These are phyloP conservation scores for Micromesistius poutassou DNA, from an alignment of 2,797 vertebrate genomes.

Conservation along the genomic window DNA sequence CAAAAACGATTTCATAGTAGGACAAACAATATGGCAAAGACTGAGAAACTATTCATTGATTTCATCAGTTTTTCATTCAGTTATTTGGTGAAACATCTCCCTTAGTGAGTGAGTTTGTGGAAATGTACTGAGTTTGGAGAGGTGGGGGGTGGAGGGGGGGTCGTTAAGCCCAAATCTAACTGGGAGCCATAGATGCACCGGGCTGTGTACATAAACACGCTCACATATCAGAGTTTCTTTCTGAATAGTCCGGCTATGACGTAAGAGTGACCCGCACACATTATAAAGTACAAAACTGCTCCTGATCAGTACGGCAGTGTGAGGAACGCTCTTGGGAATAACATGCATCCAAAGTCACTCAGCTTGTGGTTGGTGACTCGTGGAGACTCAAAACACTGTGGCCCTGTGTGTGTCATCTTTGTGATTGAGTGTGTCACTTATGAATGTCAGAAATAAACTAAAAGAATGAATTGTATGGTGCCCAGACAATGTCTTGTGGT, in stretches of 20 bases:
- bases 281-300: constrained; percentile 9
- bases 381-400: background rate
- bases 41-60: background rate
- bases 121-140: constrained; percentile 69
- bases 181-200: constrained; percentile 60
- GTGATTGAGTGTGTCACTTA: background rate
- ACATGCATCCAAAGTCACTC: constrained; percentile 14
- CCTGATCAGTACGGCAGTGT: constrained; percentile 10
- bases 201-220: constrained; percentile 63
- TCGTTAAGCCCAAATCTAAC: constrained; percentile 47
- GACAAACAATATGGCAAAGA: background rate
- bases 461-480: background rate
- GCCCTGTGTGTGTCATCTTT: background rate
- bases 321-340: background rate
- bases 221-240: constrained; percentile 58
- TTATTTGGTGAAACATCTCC: background rate
- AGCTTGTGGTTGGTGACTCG: background rate
- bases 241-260: constrained; percentile 47
- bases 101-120: constrained; percentile 48
- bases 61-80: background rate
- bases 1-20: background rate
- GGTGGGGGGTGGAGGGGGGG: constrained; percentile 33
- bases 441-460: background rate
- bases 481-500: background rate
- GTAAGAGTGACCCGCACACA: constrained; percentile 34